Conservation (phyloP, 2,113 vertebrate species). For the Brachyhypopomus gauderio region DNA sequence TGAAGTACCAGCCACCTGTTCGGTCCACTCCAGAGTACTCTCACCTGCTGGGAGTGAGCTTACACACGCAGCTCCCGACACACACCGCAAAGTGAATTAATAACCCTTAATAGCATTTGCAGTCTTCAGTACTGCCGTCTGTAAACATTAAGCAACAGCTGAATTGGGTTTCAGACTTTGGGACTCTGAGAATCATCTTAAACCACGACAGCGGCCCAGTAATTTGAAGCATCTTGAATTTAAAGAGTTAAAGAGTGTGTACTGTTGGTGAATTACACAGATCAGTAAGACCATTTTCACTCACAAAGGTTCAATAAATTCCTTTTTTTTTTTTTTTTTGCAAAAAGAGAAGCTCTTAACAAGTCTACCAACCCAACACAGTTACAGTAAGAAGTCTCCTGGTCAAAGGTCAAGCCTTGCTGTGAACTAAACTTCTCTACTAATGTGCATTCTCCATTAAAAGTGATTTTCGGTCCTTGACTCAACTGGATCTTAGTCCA, state of each 20-base stretch:
- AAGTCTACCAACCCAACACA: neutral
- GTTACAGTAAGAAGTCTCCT: neutral
- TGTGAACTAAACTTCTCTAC: neutral
- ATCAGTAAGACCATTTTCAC: conserved; percentile 60
- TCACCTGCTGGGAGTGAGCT: conserved; percentile 4
- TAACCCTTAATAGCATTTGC: too few relatives aligned
- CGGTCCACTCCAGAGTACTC: neutral
- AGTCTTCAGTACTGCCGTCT: too few relatives aligned
- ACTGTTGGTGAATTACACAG: conserved; percentile 57
- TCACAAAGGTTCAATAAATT: conserved; percentile 56
- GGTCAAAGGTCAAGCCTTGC: conserved; percentile 1
- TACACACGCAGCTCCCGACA: neutral
- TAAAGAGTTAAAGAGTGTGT: conserved; percentile 60
- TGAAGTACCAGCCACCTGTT: conserved; percentile 36
- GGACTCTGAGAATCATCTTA: conserved; percentile 10
- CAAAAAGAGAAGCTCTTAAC: neutral
- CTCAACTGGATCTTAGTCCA: neutral
- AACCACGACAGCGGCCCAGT: conserved; percentile 35
- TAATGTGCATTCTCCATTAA: neutral
- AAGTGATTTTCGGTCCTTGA: neutral
- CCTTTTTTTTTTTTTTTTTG: conserved; percentile 48
- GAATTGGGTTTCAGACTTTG: conserved; percentile 42
- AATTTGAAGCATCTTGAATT: conserved; percentile 57
- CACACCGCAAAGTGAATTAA: conserved; percentile 18
- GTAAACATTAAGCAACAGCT: conserved; percentile 12